Conservation (phyloP, 2,113 vertebrate species). For the Campylomormyrus tamandua region DNA sequence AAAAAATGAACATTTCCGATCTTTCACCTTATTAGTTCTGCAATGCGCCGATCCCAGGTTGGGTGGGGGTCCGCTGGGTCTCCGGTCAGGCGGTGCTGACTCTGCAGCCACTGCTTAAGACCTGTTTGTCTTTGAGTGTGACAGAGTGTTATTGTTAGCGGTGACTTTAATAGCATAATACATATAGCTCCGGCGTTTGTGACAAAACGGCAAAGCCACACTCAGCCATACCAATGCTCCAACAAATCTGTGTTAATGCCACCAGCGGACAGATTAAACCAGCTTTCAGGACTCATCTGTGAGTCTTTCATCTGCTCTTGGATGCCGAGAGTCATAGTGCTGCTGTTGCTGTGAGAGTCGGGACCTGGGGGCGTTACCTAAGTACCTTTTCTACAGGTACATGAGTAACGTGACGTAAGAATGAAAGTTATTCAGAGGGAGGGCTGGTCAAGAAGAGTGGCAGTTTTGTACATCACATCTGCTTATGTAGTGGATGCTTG, state of each 20-base stretch:
- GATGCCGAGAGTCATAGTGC: background rate
- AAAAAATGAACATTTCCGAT: background rate
- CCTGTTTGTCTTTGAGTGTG: background rate
- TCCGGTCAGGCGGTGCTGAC: background rate
- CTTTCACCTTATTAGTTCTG: background rate
- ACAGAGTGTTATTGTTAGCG: background rate
- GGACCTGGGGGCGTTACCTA: background rate
- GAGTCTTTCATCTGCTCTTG: background rate
- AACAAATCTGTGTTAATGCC: slow-evolving; percentile 1
- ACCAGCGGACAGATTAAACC: background rate
- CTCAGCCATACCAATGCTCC: background rate
- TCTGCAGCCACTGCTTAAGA: background rate
- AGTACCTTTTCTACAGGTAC: background rate
- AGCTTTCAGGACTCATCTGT: background rate
- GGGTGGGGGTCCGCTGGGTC: background rate
- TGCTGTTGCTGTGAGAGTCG: background rate
- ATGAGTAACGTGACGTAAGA: background rate
- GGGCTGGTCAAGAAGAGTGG: background rate
- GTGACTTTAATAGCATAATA: background rate
- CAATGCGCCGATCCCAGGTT: background rate
- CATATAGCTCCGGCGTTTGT: background rate
- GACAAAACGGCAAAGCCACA: background rate
- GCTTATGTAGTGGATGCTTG: background rate
- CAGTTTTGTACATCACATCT: background rate
- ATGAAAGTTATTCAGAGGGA: background rate